Conservation (phyloP, 2,888 invertebrate genomes). For the Phalera bucephala region DNA sequence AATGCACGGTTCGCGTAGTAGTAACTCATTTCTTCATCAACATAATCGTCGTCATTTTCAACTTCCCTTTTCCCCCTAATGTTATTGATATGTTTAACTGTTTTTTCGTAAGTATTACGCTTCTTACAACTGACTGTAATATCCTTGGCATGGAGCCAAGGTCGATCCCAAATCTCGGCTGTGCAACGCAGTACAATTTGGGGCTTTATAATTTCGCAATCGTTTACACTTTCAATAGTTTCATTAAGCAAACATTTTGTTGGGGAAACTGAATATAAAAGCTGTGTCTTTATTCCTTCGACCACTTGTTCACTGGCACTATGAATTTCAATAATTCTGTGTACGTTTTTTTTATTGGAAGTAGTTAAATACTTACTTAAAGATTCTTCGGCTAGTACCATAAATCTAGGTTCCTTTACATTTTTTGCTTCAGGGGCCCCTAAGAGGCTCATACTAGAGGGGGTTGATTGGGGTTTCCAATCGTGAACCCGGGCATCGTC, state of each 20-base stretch:
- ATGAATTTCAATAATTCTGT: slow-evolving; percentile 51
- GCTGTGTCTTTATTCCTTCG: slow-evolving; percentile 69
- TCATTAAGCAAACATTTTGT: slow-evolving; percentile 34
- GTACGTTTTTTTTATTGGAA: slow-evolving; percentile 44
- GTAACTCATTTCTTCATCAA: slow-evolving; percentile 58
- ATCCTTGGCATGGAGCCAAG: slow-evolving; percentile 12
- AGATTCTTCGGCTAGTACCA: slow-evolving; percentile 28
- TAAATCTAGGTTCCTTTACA: slow-evolving; percentile 15
- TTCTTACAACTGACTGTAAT: slow-evolving; percentile 22
- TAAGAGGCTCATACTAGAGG: too few species aligned
- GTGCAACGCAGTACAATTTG: slow-evolving; percentile 29
- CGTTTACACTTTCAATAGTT: slow-evolving; percentile 10
- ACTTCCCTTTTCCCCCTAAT: slow-evolving; percentile 38
- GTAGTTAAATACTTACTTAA: slow-evolving; percentile 27
- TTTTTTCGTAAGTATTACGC: slow-evolving; percentile 3
- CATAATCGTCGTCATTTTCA: slow-evolving; percentile 42
- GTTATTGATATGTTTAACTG: not conserved
- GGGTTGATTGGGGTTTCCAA: too few species aligned
- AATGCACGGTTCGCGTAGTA: slow-evolving; percentile 60
- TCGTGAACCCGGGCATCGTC: too few species aligned
- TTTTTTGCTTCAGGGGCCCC: not conserved
- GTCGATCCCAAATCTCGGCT: slow-evolving; percentile 12
- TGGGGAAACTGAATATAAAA: slow-evolving; percentile 39
- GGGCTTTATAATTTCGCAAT: slow-evolving; percentile 33
- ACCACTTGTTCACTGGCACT: slow-evolving; percentile 75